Percentiles rank a stretch among this genome's conserved stretches.
These are phyloP conservation scores for Lycaon pictus DNA, from an alignment of 2,113 vertebrate genomes.

Conservation along the genomic window DNA sequence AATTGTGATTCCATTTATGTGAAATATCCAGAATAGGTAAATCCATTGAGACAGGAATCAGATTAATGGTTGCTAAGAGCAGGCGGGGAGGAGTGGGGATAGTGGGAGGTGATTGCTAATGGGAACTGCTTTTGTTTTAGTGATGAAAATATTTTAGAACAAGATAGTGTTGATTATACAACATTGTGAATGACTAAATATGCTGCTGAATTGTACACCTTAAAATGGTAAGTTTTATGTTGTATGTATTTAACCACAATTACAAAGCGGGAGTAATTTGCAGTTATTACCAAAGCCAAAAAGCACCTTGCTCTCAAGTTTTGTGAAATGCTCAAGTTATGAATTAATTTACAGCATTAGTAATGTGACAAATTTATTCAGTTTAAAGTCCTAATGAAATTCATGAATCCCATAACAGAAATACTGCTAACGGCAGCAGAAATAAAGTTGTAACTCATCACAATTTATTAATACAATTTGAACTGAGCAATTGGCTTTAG, in stretches of 20 bases:
- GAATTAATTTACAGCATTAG: slow-evolving; percentile 47
- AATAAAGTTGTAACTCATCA: not conserved
- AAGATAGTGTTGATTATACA: not conserved
- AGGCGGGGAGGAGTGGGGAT: not conserved
- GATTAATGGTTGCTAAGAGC: not conserved
- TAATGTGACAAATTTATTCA: slow-evolving; percentile 28
- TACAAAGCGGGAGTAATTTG: not conserved
- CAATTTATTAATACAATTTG: not conserved
- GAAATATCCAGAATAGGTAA: slow-evolving; percentile 4
- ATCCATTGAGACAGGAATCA: not conserved
- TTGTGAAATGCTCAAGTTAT: not conserved
- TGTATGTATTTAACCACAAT: not conserved
- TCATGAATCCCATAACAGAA: not conserved
- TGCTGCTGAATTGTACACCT: not conserved
- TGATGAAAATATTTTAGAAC: slow-evolving; percentile 39
- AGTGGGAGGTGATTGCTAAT: not conserved
- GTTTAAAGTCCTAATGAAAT: slow-evolving; percentile 62
- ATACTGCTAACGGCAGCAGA: not conserved
- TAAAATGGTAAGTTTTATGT: not conserved
- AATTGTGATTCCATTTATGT: not conserved
- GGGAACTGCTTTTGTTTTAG: not conserved
- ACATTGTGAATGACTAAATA: not conserved
- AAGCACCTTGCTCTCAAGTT: not conserved
- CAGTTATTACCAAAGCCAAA: slow-evolving; percentile 11
- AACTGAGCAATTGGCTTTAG: slow-evolving; percentile 25